A percentile compares a stretch with the other conserved stretches of the same genome.
These are phyloP conservation scores for Panthera uncia DNA, from an alignment of 2,113 vertebrate genomes.

Conservation along the genomic window DNA sequence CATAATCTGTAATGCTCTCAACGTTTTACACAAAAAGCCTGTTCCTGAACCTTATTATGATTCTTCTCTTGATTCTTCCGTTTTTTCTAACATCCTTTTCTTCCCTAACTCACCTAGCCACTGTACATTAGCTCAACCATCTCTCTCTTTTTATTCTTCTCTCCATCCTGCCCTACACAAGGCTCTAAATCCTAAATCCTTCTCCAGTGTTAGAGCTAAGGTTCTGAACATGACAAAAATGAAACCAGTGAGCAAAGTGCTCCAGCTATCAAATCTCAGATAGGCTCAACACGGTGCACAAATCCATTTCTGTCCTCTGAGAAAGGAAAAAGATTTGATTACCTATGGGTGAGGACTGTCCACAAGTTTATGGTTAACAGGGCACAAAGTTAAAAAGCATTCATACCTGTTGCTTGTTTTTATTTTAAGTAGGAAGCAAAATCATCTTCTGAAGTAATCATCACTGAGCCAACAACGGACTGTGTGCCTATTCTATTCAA, in stretches of 20 bases:
- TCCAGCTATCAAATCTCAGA: not conserved
- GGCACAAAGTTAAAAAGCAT: not conserved
- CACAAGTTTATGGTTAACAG: not conserved
- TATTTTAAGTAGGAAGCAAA: constrained; percentile 35
- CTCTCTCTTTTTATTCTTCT: not conserved
- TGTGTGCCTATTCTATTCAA: not conserved
- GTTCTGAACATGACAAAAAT: not conserved
- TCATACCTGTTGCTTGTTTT: not conserved
- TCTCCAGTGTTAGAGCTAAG: not conserved
- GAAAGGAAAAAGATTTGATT: constrained; percentile 2
- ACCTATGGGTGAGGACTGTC: not conserved
- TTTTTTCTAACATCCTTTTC: not conserved
- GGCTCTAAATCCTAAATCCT: not conserved
- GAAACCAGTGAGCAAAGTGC: not conserved
- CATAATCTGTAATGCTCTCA: not conserved
- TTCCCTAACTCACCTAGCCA: not conserved
- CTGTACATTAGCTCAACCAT: not conserved
- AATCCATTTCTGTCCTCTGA: not conserved
- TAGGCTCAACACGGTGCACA: not conserved
- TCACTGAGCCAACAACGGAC: not conserved
- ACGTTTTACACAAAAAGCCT: constrained; percentile 11
- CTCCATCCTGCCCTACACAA: not conserved
- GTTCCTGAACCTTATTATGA: not conserved
- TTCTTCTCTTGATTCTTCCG: not conserved
- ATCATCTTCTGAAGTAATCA: not conserved